Evolutionary conservation across 2,888 invertebrate species (phyloP).

Genomic region (Harpalus rubripes): DNA sequence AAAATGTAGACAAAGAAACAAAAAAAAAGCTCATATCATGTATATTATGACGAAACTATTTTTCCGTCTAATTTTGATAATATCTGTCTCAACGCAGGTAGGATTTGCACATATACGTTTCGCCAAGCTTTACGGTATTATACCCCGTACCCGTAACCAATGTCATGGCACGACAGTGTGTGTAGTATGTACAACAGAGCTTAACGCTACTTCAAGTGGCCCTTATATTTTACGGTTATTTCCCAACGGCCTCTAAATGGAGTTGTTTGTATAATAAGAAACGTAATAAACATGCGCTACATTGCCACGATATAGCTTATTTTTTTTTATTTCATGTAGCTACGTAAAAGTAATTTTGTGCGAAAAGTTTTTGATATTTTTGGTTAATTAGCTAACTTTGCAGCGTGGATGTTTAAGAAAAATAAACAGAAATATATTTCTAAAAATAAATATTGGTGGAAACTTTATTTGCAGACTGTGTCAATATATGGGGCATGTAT

Average conservation of each 20-base stretch:
- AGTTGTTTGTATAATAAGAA: slow-evolving; percentile 50
- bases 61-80: not conserved
- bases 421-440: slow-evolving; percentile 4
- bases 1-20: no score
- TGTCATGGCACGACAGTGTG: not conserved
- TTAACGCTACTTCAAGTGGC: not conserved
- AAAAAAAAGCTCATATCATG: no score
- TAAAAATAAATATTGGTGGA: not conserved
- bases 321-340: slow-evolving; percentile 4
- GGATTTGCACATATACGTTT: slow-evolving; percentile 1
- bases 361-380: not conserved
- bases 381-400: slow-evolving; percentile 12
- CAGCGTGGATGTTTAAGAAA: not conserved
- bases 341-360: not conserved
- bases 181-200: slow-evolving; percentile 11
- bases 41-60: not conserved
- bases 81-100: not conserved
- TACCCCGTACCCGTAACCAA: slow-evolving; percentile 1
- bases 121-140: not conserved
- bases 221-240: slow-evolving; percentile 53
- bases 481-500: not conserved
- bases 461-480: not conserved
- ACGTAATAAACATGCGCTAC: slow-evolving; percentile 29
- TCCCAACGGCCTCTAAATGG: slow-evolving; percentile 30
- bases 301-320: not conserved